Evolutionary conservation across 1,140 invertebrate species (phyloP), one percentile per base, ranked within the genome.

Genomic region (Mylabris phalerata): DNA sequence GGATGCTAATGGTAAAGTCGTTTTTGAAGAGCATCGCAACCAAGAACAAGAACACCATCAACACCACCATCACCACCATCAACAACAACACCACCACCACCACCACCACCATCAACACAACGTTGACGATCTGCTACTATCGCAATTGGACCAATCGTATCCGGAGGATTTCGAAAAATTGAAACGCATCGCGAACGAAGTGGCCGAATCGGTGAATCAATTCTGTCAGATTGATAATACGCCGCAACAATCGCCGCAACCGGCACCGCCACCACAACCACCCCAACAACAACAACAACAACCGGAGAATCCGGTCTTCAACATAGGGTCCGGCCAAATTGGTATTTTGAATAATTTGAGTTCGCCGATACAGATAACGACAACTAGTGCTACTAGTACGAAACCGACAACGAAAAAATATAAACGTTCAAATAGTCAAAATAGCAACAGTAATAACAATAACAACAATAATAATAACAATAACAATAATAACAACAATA

Each of bases 111-210:
- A 81, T 83, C 32, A 32, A 63, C 81, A 85, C 65, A 78, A 74
- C 27, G 84, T 89, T 2, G 87, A 89, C 59, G 86, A 89, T 63
- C 78, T 89, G 57, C 71, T 89, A 45, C 72, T 89, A 38, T 86
- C 85, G 3, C 83, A 85, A 45, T 68, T 89, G 44, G 86, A 89
- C 57, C 80, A 77, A 55, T 73, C 78, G 24, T 87, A 84, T 64
- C 81, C 83, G 9, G 84, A 86, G 64, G 85, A 88, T 65, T 87
- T 85, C 60, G 86, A 88, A 66, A 87, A 87, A 66, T 75, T 87
- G 48, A 87, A 86, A 67, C 78, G 84, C 60, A 87, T 89, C 67
- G 84, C 85, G 3, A 85, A 85, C 58, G 87, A 88, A 67, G 83
- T 86, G 4, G 84, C 82, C 0, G 84, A 87, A 63, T 83, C 83